A percentile compares a stretch with the other conserved stretches of the same genome.
Evolutionary conservation across 1,140 invertebrate genomes (phyloP).

Genomic region (Camponotus pennsylvanicus): DNA sequence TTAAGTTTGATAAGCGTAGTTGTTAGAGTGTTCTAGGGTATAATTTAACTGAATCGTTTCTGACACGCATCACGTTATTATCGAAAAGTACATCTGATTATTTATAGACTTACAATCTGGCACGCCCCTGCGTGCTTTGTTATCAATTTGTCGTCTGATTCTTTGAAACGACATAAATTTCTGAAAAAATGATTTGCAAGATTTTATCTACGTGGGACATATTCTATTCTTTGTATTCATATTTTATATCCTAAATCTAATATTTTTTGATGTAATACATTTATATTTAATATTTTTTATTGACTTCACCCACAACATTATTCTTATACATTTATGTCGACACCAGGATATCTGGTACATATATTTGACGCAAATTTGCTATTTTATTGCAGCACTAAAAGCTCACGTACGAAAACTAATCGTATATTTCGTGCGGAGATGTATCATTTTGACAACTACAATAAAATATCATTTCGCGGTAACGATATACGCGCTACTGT

Average conservation of each 20-base stretch:
- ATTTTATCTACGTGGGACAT: neutral
- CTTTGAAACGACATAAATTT: neutral
- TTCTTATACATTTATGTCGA: constrained; percentile 28
- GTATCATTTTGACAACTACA: constrained; percentile 27
- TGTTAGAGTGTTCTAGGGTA: neutral
- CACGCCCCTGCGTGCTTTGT: neutral
- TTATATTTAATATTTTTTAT: constrained; percentile 3
- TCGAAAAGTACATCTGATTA: constrained; percentile 22
- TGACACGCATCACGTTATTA: constrained; percentile 41
- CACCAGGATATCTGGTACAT: neutral
- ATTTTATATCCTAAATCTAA: neutral
- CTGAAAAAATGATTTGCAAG: constrained; percentile 16
- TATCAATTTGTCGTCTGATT: constrained; percentile 21
- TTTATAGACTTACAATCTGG: neutral
- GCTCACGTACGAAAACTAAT: constrained; percentile 22
- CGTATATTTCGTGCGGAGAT: constrained; percentile 47
- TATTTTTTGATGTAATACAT: neutral
- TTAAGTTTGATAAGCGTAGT: neutral
- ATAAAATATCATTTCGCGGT: constrained; percentile 34
- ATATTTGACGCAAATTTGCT: constrained; percentile 32
- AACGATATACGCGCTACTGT: constrained; percentile 14
- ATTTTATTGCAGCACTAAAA: neutral
- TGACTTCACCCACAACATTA: neutral
- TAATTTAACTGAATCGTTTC: neutral
- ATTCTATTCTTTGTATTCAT: neutral